Conservation (phyloP, 2,888 invertebrate species). For the Noctua fimbriata region DNA sequence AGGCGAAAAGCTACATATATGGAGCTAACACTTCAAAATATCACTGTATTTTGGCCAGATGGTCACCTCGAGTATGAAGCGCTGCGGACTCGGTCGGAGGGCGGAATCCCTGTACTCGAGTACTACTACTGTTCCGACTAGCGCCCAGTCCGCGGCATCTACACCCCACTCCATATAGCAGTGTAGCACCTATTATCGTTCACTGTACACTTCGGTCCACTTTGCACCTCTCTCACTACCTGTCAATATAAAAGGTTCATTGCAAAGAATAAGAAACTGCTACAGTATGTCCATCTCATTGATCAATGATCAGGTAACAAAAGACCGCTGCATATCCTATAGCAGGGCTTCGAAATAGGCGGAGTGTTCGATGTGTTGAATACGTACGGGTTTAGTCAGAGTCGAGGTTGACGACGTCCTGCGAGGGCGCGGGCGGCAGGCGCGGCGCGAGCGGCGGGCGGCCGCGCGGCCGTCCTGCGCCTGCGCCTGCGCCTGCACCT, state of each 20-base stretch:
- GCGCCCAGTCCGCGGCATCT: conserved; percentile 29
- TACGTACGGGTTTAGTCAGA: conserved; percentile 75
- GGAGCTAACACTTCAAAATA: conserved; percentile 65
- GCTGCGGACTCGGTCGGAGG: conserved; percentile 20
- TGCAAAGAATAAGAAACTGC: not conserved
- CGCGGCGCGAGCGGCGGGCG: conserved; percentile 76
- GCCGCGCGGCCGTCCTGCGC: conserved; percentile 72
- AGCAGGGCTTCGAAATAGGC: not conserved
- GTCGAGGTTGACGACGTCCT: conserved; percentile 84
- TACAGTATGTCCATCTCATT: not conserved
- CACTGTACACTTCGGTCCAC: conserved; percentile 85
- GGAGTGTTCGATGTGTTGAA: not conserved
- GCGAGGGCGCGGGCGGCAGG: conserved; percentile 61
- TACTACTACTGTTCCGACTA: conserved; percentile 30
- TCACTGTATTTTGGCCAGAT: conserved; percentile 69
- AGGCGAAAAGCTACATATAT: conserved; percentile 78
- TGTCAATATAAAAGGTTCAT: conserved; percentile 17
- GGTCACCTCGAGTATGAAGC: conserved; percentile 51
- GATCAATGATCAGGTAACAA: not conserved
- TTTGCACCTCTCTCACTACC: conserved; percentile 67
- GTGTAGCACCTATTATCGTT: conserved; percentile 86
- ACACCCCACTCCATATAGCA: conserved; percentile 74
- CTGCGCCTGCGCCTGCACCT: conserved; percentile 57
- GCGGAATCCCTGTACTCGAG: conserved; percentile 35
- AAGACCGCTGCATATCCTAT: too few relatives aligned